Conservation (phyloP, 2,888 invertebrate species). For the Willowsia nigromaculata region DNA sequence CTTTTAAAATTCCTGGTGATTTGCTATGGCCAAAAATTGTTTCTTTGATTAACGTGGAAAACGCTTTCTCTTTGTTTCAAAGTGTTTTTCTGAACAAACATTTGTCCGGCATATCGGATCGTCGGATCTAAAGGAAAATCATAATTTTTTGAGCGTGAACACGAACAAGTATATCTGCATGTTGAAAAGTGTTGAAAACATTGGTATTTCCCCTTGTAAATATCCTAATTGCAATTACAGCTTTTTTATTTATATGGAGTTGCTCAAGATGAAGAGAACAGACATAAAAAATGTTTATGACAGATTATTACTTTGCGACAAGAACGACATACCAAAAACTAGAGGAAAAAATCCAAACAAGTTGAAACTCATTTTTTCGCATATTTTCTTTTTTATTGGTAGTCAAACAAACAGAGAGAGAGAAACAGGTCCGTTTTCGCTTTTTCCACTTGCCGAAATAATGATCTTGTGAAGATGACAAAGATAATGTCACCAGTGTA, state of each 20-base stretch:
- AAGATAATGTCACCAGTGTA: no score
- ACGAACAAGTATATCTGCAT: neutral
- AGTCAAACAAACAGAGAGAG: neutral
- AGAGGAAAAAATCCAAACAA: neutral
- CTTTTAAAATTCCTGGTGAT: no score
- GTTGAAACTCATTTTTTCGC: neutral
- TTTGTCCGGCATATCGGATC: no score
- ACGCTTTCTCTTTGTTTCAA: no score
- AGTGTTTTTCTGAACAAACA: no score
- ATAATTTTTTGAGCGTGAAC: neutral
- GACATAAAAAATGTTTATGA: neutral
- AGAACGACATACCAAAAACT: neutral
- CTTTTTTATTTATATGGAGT: neutral
- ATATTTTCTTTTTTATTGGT: neutral
- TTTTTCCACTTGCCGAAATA: neutral
- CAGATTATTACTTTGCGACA: neutral
- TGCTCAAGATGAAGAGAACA: neutral
- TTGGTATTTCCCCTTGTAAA: neutral
- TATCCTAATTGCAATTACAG: neutral
- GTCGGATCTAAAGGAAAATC: no score
- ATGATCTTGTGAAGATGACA: neutral
- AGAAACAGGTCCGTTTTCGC: constrained; percentile 2
- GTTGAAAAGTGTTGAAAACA: neutral
- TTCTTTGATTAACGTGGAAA: no score
- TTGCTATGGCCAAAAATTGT: no score